A percentile compares a stretch with the other conserved stretches of the same genome.
These are phyloP conservation scores for Prosapia bicincta DNA, from an alignment of 2,888 invertebrate genomes.

Conservation along the genomic window DNA sequence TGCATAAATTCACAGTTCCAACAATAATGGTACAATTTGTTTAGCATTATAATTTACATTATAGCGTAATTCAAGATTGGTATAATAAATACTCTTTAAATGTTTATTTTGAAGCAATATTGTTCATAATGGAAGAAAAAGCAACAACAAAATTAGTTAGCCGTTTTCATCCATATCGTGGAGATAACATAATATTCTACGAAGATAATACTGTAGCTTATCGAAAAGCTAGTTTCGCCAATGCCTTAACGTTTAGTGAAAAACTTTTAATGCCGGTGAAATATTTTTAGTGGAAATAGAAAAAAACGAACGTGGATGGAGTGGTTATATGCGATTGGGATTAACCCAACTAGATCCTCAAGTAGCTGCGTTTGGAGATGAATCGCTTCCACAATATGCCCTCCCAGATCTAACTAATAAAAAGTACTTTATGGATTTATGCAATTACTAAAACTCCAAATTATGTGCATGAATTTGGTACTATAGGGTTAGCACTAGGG, in stretches of 20 bases:
- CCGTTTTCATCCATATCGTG: conserved; percentile 86
- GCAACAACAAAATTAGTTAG: conserved; percentile 30
- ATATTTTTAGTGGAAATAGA: conserved; percentile 94
- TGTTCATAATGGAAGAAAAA: conserved; percentile 29
- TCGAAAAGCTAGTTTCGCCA: conserved; percentile 88
- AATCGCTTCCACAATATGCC: conserved; percentile 80
- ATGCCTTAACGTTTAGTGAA: conserved; percentile 93
- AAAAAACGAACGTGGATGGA: conserved; percentile 90
- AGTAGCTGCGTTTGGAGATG: conserved; percentile 59
- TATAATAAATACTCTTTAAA: conserved; percentile 64
- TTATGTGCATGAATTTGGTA: conserved; percentile 50
- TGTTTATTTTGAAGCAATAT: background rate
- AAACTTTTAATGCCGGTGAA: conserved; percentile 87
- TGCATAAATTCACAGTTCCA: no score
- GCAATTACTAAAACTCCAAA: conserved; percentile 84
- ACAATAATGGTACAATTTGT: no score
- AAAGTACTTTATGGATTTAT: conserved; percentile 90
- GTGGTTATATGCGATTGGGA: conserved; percentile 78
- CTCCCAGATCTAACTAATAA: conserved; percentile 85
- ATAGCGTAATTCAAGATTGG: conserved; percentile 2
- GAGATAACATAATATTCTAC: conserved; percentile 81
- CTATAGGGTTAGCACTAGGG: conserved; percentile 22
- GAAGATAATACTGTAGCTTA: conserved; percentile 87
- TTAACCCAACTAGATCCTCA: conserved; percentile 84
- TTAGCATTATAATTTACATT: background rate